Base-by-base conservation (phyloP, 2,113 vertebrate genomes). In the Labeo catla region DNA sequence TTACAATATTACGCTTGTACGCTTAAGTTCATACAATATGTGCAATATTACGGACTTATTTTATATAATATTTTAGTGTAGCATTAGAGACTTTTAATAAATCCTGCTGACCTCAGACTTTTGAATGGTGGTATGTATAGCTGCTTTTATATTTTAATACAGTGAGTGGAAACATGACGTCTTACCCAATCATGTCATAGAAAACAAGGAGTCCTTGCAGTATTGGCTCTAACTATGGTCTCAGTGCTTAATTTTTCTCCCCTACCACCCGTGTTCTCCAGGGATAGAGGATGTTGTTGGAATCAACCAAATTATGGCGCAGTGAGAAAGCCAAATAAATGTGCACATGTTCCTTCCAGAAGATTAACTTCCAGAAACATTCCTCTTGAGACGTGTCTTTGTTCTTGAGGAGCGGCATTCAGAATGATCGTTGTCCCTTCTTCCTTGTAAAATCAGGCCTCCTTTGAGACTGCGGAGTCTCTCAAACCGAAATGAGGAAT, bases 381-480 rank as follows among this genome's bases (percentile, higher is more conserved):
- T 80, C 61, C 80, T 52, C 80, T 19, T 52, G 80, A 70, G 47
- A 45, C n/a, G 79, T 76, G 68, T 52, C 77, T 77, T 68, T 86
- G 52, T 83, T 85, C 34, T 34, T 36, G 16, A 59, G 43, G 1
- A 36, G 66, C 34, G 65, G 59, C 39, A 2, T 65, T 28, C 78
- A 81, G 13, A 65, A 49, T 76, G 87, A 54, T 61, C 80, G 28
- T 36, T 77, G 57, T 74, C 59, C 73, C 72, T 88, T 84, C 57
- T 49, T 70, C 4, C 52, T 23, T 68, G 54, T 59, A 54, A 76
- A 81, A 66, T 23, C 65, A 63, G 52, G 8, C 85, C 50, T 83
- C 54, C 3, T 7, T 28, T 19, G 50, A 78, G 43, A 39, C 52
- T 19, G 34, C 45, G 16, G 57, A 34, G 87, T 52, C 66, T 68